phyloP scores from a whole-genome alignment of 2,888 invertebrate genomes.

The Clepsis dumicolana region DNA sequence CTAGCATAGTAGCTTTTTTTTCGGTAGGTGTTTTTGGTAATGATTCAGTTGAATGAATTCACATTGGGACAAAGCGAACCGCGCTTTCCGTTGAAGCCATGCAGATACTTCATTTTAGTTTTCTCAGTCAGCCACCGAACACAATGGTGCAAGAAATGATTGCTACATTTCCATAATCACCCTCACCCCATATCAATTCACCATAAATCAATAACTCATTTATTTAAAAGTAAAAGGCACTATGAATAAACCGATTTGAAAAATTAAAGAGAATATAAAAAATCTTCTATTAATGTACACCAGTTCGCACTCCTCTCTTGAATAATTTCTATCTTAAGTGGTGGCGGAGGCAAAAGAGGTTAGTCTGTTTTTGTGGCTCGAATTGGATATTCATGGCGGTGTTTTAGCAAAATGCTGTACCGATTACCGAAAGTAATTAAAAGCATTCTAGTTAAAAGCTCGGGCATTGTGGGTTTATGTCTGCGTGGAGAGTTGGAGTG shows the following conservation, averaged over 20 bases:
- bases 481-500: conserved; percentile 1
- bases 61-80: too few species aligned
- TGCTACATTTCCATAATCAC: too few species aligned
- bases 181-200: not conserved
- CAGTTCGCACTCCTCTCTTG: conserved; percentile 36
- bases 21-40: too few species aligned
- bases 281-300: conserved; percentile 35
- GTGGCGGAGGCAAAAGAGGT: conserved; percentile 22
- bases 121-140: too few species aligned
- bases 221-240: conserved; percentile 2
- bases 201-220: not conserved
- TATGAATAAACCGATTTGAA: conserved; percentile 1
- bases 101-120: too few species aligned
- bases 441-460: conserved; percentile 19
- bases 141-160: too few species aligned
- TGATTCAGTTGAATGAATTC: too few species aligned
- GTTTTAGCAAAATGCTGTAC: conserved; percentile 28
- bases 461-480: conserved; percentile 13
- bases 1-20: too few species aligned
- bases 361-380: conserved; percentile 31
- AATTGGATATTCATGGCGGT: conserved; percentile 25
- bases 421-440: conserved; percentile 31
- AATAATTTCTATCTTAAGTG: conserved; percentile 33
- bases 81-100: too few species aligned
- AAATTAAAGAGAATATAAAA: conserved; percentile 23